These are phyloP conservation scores for Sander vitreus DNA, from an alignment of 2,113 vertebrate genomes.

Conservation along the genomic window DNA sequence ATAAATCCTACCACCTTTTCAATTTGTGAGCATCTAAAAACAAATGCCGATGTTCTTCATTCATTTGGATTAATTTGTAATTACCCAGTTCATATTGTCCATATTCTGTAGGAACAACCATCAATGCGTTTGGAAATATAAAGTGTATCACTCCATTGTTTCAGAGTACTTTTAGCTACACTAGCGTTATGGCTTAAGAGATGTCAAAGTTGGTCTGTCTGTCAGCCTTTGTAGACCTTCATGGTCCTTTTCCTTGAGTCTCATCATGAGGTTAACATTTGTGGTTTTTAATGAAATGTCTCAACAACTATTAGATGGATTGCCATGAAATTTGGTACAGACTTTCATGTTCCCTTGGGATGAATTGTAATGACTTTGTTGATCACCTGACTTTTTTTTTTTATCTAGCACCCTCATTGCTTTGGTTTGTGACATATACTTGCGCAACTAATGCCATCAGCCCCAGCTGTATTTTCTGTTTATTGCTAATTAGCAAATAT, in stretches of 20 bases:
- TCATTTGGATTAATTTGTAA: neutral
- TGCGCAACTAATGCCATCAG: too few relatives aligned
- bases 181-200: too few relatives aligned
- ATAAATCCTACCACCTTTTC: neutral
- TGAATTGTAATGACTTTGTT: neutral
- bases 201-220: neutral
- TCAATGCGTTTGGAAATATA: neutral
- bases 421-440: too few relatives aligned
- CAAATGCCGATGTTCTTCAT: neutral
- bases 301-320: neutral
- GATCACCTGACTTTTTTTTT: too few relatives aligned
- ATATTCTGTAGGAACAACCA: too few relatives aligned
- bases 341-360: neutral
- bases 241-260: neutral
- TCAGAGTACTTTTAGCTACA: neutral
- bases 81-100: neutral
- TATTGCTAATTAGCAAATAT: neutral
- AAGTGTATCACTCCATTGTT: neutral
- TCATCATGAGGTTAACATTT: constrained; percentile 4
- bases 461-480: too few relatives aligned
- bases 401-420: too few relatives aligned
- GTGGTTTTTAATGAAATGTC: constrained; percentile 5
- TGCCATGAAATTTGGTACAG: neutral
- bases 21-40: neutral
- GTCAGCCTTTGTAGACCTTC: neutral